Conservation (phyloP, 2,113 vertebrate species). For the Pardalotus punctatus region DNA sequence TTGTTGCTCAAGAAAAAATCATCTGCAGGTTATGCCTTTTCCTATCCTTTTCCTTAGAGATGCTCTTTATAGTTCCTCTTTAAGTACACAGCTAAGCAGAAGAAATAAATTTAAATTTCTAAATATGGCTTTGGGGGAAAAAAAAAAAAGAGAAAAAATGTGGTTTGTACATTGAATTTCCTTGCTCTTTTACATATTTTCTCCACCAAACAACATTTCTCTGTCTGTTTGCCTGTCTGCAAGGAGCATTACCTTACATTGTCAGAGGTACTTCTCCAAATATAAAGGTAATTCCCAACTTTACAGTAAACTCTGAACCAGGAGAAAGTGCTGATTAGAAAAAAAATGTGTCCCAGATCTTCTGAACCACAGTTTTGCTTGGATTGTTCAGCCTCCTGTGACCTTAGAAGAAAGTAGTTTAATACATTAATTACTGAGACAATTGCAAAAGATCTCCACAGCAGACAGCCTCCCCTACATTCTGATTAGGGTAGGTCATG, state of each 20-base stretch:
- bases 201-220: neutral
- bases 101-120: neutral
- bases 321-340: neutral
- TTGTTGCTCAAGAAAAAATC: neutral
- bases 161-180: neutral
- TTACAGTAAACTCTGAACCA: neutral
- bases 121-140: neutral
- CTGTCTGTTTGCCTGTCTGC: neutral
- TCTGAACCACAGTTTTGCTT: neutral
- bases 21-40: neutral
- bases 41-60: neutral
- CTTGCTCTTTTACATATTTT: neutral
- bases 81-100: neutral
- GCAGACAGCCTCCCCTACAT: neutral
- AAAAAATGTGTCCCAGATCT: neutral
- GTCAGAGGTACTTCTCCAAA: neutral
- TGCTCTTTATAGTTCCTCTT: neutral
- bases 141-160: rapidly evolving
- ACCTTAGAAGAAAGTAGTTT: neutral
- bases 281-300: neutral
- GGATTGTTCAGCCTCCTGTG: neutral
- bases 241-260: neutral
- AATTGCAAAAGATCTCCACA: neutral
- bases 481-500: neutral
- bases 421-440: neutral